Conservation (phyloP, 2,888 invertebrate species). For the Erebia aethiops region DNA sequence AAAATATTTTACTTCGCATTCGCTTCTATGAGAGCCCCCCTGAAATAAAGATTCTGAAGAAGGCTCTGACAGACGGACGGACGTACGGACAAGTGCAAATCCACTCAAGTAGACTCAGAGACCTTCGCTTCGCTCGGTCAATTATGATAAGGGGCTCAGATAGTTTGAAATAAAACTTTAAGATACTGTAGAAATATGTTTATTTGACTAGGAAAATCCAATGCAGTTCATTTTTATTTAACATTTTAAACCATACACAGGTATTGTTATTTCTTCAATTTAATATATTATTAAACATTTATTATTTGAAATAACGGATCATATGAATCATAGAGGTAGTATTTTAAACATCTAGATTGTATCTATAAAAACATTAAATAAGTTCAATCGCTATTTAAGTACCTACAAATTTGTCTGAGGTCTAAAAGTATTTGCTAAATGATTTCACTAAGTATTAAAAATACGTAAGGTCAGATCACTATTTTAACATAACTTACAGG, state of each 20-base stretch:
- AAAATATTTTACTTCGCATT: no score
- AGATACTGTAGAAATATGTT: conserved; percentile 7
- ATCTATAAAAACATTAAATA: neutral
- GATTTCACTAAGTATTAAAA: neutral
- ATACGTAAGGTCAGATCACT: neutral
- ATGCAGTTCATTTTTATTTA: conserved; percentile 3
- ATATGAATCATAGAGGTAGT: neutral
- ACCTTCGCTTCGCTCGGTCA: no score
- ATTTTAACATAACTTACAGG: neutral
- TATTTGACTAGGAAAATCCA: conserved; percentile 26
- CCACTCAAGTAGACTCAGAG: no score
- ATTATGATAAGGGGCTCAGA: neutral
- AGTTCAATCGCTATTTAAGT: neutral
- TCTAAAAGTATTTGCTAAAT: neutral
- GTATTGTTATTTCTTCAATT: neutral
- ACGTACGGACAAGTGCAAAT: no score
- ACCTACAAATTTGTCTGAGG: neutral
- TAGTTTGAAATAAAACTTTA: conserved; percentile 3
- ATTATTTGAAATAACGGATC: neutral
- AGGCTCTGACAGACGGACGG: no score
- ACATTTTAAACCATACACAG: conserved; percentile 10
- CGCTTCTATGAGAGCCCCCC: no score
- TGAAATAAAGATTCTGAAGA: no score
- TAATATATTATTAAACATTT: neutral
- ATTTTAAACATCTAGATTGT: neutral